phyloP scores from a whole-genome alignment of 2,797 vertebrate genomes.

The Eleutherodactylus coqui region DNA sequence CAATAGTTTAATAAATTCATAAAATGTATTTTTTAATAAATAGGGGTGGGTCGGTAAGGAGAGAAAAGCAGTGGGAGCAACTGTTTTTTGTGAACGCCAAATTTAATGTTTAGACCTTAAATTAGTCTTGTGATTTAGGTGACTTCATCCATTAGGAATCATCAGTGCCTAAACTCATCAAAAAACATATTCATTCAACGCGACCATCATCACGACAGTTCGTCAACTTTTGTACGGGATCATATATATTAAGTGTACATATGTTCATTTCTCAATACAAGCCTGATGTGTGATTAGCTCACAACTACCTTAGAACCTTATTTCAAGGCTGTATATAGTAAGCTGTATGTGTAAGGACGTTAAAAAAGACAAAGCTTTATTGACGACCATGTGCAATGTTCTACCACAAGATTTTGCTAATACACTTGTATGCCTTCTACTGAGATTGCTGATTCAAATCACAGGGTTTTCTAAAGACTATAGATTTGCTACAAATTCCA shows the following conservation, averaged over 20 bases:
- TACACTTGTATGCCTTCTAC: slow-evolving; percentile 53
- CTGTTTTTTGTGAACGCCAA: slow-evolving; percentile 86
- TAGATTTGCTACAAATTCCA: background rate
- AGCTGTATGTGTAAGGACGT: slow-evolving; percentile 38
- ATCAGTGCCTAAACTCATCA: slow-evolving; percentile 91
- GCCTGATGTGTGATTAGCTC: slow-evolving; percentile 53
- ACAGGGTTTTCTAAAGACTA: slow-evolving; percentile 22
- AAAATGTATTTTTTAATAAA: slow-evolving; percentile 70
- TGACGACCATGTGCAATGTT: slow-evolving; percentile 54
- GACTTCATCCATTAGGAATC: slow-evolving; percentile 78
- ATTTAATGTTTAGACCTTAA: slow-evolving; percentile 72
- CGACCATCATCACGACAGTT: slow-evolving; percentile 34
- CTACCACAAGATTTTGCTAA: slow-evolving; percentile 35
- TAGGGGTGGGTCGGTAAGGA: slow-evolving; percentile 63
- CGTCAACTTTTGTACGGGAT: slow-evolving; percentile 39
- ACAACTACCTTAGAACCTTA: slow-evolving; percentile 49
- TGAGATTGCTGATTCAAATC: slow-evolving; percentile 31
- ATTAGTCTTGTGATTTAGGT: slow-evolving; percentile 77
- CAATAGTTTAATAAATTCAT: slow-evolving; percentile 71
- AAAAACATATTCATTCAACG: slow-evolving; percentile 65
- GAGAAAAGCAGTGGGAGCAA: slow-evolving; percentile 77
- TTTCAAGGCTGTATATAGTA: slow-evolving; percentile 56
- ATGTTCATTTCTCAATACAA: slow-evolving; percentile 47
- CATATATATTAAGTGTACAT: slow-evolving; percentile 51
- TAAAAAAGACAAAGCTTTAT: slow-evolving; percentile 52